These are phyloP conservation scores for Nesometra sesokonis DNA, from an alignment of 35 echinoderm and acorn worm species.

Conservation along the genomic window DNA sequence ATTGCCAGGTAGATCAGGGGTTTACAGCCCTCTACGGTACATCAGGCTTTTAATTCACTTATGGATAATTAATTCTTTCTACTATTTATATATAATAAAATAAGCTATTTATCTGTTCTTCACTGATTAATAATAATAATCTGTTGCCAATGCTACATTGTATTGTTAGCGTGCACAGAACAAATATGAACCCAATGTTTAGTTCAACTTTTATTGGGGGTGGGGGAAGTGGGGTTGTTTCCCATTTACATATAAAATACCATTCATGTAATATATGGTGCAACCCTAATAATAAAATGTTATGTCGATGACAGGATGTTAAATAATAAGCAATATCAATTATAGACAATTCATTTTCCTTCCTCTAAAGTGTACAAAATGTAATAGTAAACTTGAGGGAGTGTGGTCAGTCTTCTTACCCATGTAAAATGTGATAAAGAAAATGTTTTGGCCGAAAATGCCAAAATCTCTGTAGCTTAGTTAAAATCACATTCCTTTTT, in stretches of 20 bases:
- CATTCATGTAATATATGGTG: background rate
- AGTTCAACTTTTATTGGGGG: background rate
- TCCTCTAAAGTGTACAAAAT: background rate
- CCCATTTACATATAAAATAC: background rate
- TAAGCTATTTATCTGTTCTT: background rate
- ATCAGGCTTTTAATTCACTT: background rate
- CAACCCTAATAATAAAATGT: background rate
- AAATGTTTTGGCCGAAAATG: background rate
- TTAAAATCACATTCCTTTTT: background rate
- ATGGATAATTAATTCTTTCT: background rate
- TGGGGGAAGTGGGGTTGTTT: background rate
- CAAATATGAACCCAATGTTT: background rate
- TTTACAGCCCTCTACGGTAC: no score
- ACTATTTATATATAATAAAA: background rate
- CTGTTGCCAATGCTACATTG: background rate
- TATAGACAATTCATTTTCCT: background rate
- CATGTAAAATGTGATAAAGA: background rate
- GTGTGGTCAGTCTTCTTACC: background rate
- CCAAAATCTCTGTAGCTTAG: background rate
- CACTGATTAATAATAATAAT: background rate
- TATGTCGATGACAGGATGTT: background rate
- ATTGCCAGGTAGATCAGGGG: no score
- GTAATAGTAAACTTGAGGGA: background rate
- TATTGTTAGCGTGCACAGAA: background rate
- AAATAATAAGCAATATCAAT: background rate